Evolutionary conservation across 2,888 invertebrate species (phyloP).

Genomic region (Brachynemurus nebulosus): DNA sequence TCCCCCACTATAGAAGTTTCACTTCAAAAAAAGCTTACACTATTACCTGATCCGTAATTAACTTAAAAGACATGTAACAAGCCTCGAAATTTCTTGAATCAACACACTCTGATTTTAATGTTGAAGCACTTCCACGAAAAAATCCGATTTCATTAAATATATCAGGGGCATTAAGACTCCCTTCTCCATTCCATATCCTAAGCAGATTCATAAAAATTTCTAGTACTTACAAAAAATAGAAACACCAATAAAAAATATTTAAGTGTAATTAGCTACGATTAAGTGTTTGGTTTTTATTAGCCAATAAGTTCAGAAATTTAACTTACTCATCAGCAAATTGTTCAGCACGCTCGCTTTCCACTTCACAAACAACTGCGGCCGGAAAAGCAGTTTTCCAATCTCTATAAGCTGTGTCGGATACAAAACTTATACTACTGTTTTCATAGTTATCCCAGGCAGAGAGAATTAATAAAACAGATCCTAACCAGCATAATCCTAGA

Average conservation of each 20-base stretch:
- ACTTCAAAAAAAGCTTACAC: no score
- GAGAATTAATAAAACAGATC: conserved; percentile 46
- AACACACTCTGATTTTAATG: not conserved
- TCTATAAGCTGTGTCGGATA: conserved; percentile 56
- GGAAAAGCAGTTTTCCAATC: conserved; percentile 63
- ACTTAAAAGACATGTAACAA: not conserved
- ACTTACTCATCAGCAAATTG: conserved; percentile 48
- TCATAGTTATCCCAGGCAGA: conserved; percentile 47
- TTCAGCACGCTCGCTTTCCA: conserved; percentile 44
- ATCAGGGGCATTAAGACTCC: not conserved
- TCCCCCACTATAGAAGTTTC: no score
- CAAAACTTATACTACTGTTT: conserved; percentile 60
- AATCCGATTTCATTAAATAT: conserved; percentile 2
- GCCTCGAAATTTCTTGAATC: not conserved
- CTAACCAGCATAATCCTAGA: conserved; percentile 50
- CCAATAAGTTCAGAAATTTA: no score
- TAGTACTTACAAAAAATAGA: no score
- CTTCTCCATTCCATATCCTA: not conserved
- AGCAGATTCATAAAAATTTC: no score
- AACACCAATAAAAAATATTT: no score
- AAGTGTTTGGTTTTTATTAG: no score
- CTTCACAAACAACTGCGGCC: conserved; percentile 56
- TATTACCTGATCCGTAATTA: conserved; percentile 24
- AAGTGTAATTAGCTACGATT: no score
- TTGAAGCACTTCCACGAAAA: not conserved